These are phyloP conservation scores for Erpobdella octoculata DNA, from an alignment of 2,888 invertebrate genomes.

Conservation along the genomic window DNA sequence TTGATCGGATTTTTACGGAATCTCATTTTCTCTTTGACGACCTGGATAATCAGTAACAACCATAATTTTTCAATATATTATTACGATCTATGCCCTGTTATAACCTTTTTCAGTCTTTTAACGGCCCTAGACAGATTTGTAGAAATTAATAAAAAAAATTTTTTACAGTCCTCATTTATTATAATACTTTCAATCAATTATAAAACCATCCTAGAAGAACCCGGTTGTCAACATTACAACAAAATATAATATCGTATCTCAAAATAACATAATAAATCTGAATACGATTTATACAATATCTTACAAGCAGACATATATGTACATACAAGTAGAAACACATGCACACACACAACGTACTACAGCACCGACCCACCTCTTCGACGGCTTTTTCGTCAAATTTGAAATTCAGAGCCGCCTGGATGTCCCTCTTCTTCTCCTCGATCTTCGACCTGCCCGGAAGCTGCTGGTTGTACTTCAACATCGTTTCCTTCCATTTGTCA, in stretches of 20 bases:
- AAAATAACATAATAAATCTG: background rate
- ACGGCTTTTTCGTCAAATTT: conserved; percentile 91
- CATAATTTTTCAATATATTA: no score
- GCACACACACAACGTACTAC: no score
- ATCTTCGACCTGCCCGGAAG: conserved; percentile 77
- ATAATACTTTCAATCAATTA: no score
- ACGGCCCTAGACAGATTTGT: no score
- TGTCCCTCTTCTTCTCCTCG: conserved; percentile 73
- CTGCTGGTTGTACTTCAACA: conserved; percentile 58
- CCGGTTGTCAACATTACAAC: no score
- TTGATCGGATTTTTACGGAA: conserved; percentile 87
- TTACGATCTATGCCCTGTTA: no score
- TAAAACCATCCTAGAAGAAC: no score
- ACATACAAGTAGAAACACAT: no score
- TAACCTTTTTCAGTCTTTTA: no score
- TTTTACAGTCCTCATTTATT: no score
- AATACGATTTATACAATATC: background rate
- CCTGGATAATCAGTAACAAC: conserved; percentile 53
- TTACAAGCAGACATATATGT: background rate
- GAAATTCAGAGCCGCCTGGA: conserved; percentile 79
- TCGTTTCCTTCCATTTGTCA: conserved; percentile 80
- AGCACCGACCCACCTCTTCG: conserved; percentile 63
- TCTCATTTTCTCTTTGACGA: conserved; percentile 78
- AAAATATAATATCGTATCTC: no score
- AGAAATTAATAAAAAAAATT: no score